These are phyloP conservation scores for Aphodius sticticus DNA, from an alignment of 2,888 invertebrate species.

Conservation along the genomic window DNA sequence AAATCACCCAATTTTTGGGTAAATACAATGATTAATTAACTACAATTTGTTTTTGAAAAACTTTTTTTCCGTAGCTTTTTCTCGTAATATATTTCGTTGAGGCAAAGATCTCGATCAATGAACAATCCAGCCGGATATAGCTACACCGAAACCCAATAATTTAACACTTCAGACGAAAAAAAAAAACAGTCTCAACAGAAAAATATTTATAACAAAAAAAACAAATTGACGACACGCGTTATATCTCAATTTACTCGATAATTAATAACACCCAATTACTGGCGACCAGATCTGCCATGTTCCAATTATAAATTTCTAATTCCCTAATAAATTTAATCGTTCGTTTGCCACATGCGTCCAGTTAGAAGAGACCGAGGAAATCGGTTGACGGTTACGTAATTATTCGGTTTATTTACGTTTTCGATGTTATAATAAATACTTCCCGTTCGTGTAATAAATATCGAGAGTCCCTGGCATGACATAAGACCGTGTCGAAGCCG, in stretches of 20 bases:
- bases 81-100: no score
- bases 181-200: no score
- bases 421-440: not conserved
- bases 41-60: no score
- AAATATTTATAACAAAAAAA: not conserved
- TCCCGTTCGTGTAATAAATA: not conserved
- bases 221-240: not conserved
- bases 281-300: not conserved
- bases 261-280: not conserved
- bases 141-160: no score
- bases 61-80: no score
- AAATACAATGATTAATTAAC: no score
- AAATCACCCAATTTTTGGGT: no score
- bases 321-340: not conserved
- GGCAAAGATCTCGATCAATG: no score
- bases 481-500: not conserved
- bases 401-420: not conserved
- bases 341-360: not conserved
- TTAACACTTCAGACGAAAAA: no score
- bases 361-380: not conserved
- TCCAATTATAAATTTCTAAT: not conserved
- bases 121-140: no score
- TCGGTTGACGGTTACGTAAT: not conserved
- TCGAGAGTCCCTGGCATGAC: not conserved
- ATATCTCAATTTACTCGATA: not conserved